Evolutionary conservation across 2,888 invertebrate species (phyloP).

Genomic region (Crocallis elinguaria): DNA sequence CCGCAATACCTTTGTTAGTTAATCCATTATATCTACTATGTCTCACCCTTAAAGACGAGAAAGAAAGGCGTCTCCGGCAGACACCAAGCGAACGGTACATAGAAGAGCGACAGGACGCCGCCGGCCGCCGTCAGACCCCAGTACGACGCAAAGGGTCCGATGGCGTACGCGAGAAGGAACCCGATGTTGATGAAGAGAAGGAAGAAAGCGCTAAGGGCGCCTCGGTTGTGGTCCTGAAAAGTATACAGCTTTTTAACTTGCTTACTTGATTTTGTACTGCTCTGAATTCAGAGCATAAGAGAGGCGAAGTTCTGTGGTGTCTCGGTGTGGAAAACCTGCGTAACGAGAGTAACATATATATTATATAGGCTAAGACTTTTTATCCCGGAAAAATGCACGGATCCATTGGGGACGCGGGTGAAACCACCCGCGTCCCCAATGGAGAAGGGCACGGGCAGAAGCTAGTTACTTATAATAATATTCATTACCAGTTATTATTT

Average conservation of each 20-base stretch:
- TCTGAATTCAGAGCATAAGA: too few species aligned
- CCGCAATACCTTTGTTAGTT: too few species aligned
- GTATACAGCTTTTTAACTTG: not conserved
- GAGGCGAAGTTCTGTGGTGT: too few species aligned
- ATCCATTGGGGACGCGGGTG: too few species aligned
- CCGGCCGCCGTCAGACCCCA: constrained; percentile 87
- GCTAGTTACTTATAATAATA: not conserved
- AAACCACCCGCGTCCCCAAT: too few species aligned
- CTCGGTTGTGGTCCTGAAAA: constrained; percentile 88
- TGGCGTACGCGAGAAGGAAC: constrained; percentile 88
- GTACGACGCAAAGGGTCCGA: constrained; percentile 90
- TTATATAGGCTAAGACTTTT: too few species aligned
- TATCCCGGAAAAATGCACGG: too few species aligned
- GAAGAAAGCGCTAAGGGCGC: constrained; percentile 92
- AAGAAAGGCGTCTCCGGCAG: constrained; percentile 94
- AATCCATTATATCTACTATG: not conserved
- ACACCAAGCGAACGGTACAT: constrained; percentile 86
- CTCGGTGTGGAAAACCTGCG: too few species aligned
- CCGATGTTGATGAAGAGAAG: constrained; percentile 91
- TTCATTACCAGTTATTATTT: constrained; percentile 8
- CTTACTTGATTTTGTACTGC: not conserved
- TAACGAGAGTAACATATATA: too few species aligned
- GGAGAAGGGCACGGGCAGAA: too few species aligned
- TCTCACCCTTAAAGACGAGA: constrained; percentile 84
- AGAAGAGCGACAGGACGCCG: constrained; percentile 86